Evolutionary conservation across 2,797 vertebrate species (phyloP).

Genomic region (Fistularia commersonii): DNA sequence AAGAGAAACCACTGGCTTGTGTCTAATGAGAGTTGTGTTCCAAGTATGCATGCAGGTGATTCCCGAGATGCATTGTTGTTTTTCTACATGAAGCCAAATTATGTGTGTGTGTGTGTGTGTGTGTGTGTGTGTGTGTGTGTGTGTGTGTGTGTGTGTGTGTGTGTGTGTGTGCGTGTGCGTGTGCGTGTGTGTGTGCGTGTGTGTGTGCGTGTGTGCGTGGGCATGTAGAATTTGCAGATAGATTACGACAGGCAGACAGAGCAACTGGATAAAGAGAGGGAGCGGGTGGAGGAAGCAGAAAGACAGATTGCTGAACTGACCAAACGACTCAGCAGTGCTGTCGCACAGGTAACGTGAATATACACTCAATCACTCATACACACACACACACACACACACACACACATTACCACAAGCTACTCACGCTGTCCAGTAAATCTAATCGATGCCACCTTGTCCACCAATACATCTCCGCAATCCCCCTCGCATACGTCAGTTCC

Average conservation of each 20-base stretch:
- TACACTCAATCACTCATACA: constrained; percentile 38
- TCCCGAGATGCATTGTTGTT: constrained; percentile 46
- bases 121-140: constrained; percentile 19
- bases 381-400: constrained; percentile 26
- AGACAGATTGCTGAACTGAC: constrained; percentile 83
- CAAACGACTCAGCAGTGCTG: constrained; percentile 79
- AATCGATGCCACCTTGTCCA: constrained; percentile 34
- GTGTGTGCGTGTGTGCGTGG: constrained; percentile 20
- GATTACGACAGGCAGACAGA: constrained; percentile 92
- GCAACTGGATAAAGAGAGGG: constrained; percentile 85
- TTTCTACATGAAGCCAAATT: constrained; percentile 36
- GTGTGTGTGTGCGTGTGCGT: constrained; percentile 19
- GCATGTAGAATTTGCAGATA: constrained; percentile 85
- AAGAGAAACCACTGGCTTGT: constrained; percentile 48
- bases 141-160: constrained; percentile 19
- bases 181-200: constrained; percentile 33
- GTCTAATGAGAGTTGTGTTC: constrained; percentile 58
- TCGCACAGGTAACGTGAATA: constrained; percentile 79
- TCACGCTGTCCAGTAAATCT: constrained; percentile 52
- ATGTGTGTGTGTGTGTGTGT: constrained; percentile 27
- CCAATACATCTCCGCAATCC: constrained; percentile 41
- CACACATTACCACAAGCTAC: constrained; percentile 14
- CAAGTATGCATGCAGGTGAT: constrained; percentile 35
- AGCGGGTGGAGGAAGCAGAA: constrained; percentile 78
- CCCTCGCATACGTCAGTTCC: constrained; percentile 42